These are phyloP conservation scores for Eledone cirrhosa DNA, from an alignment of 2,888 invertebrate genomes.

Conservation along the genomic window DNA sequence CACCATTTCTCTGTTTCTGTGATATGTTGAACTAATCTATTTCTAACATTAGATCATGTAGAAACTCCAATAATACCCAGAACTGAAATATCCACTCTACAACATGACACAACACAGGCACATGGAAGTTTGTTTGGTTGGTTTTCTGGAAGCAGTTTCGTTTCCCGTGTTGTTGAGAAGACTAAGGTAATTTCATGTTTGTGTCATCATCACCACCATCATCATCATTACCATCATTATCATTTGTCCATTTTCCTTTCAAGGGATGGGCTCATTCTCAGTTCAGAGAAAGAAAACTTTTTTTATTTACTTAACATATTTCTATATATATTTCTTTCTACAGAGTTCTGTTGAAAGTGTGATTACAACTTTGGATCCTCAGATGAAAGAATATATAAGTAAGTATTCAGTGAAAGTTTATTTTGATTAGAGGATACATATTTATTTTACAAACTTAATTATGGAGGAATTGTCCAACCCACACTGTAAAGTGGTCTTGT, in stretches of 20 bases:
- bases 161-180: slow-evolving; percentile 63
- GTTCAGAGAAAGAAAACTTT: too few relatives aligned
- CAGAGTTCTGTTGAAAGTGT: slow-evolving; percentile 83
- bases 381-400: slow-evolving; percentile 88
- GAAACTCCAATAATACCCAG: slow-evolving; percentile 19
- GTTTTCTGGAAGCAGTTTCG: slow-evolving; percentile 57
- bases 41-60: slow-evolving; percentile 4
- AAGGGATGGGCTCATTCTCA: too few relatives aligned
- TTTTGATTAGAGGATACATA: too few relatives aligned
- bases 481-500: too few relatives aligned
- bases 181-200: slow-evolving; percentile 55
- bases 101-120: not conserved
- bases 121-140: slow-evolving; percentile 55
- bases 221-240: too few relatives aligned
- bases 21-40: too few relatives aligned
- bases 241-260: too few relatives aligned
- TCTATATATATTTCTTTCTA: slow-evolving; percentile 33
- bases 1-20: too few relatives aligned
- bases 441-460: too few relatives aligned
- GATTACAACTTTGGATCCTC: slow-evolving; percentile 87
- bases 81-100: not conserved
- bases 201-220: too few relatives aligned
- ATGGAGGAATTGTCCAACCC: too few relatives aligned
- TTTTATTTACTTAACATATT: not conserved
- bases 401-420: slow-evolving; percentile 66